Conservation (phyloP, 2,888 invertebrate genomes). For the Cephus pygmeus region DNA sequence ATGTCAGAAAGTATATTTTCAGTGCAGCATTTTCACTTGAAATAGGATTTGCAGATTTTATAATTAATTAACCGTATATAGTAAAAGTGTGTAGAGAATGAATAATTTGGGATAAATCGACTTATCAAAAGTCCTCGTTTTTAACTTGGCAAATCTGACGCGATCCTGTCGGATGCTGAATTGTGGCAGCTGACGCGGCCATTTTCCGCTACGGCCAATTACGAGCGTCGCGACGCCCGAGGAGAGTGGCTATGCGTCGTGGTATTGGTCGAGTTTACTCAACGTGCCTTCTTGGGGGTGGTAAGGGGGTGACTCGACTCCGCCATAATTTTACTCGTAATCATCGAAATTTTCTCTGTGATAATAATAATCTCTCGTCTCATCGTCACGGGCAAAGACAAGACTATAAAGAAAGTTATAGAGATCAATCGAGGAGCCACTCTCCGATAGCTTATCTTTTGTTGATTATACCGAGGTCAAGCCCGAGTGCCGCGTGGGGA, state of each 20-base stretch:
- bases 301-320: not conserved
- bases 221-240: slow-evolving; percentile 21
- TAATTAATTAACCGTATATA: not conserved
- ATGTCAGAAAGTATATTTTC: not conserved
- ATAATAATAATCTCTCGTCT: not conserved
- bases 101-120: not conserved
- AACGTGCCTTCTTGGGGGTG: not conserved
- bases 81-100: not conserved
- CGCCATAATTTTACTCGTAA: not conserved
- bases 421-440: not conserved
- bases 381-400: not conserved
- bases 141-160: not conserved
- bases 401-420: not conserved
- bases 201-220: slow-evolving; percentile 50
- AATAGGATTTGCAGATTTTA: not conserved
- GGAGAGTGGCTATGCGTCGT: not conserved
- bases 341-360: not conserved
- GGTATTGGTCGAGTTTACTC: not conserved
- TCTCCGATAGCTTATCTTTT: not conserved
- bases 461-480: not conserved
- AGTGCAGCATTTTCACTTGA: not conserved
- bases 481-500: too few species aligned
- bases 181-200: slow-evolving; percentile 53
- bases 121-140: not conserved
- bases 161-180: not conserved